Evolutionary conservation across 2,888 invertebrate species (phyloP), one percentile per base, ranked within the genome.

Genomic region (Xestia xanthographa): DNA sequence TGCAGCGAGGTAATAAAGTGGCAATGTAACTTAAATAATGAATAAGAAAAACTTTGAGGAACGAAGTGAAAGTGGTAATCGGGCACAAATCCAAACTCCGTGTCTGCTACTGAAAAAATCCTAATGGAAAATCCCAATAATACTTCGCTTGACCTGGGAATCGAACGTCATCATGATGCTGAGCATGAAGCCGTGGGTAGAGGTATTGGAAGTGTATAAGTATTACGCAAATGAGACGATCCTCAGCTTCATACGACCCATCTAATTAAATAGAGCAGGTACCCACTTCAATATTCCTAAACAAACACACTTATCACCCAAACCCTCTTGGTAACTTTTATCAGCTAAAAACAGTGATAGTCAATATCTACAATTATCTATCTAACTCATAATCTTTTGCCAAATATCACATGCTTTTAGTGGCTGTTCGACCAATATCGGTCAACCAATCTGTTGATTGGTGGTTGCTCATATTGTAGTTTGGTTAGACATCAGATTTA

Each of bases 381-480:
- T 43, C 4, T n/a, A 8, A 8, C 12, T 34, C 20, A 1, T 34
- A 63, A 75, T 65, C 53, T 45, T 26, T 34, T 66, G 75, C 34
- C 34, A 75, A 77, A 77, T 77, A 53, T 65, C 65, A 53, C 53
- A 77, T 65, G 26, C 50, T 75, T 66, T 75, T 75, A 62, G 50
- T 12, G 5, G 2, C 4, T 26, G 8, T 58, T 29, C 0, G 26
- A 26, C 58, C 45, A 48, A 12, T 2, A 17, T 12, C 0, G 6
- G 9, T 20, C 6, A 34, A 43, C 9, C 9, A 43, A 43, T 34
- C 14, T 22, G 17, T n/a, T n/a, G n/a, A n/a, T n/a, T n/a, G n/a
- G n/a, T n/a, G n/a, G n/a, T n/a, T n/a, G n/a, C n/a, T n/a, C n/a
- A n/a, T n/a, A n/a, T n/a, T n/a, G n/a, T n/a, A n/a, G n/a, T n/a